Base-by-base conservation (phyloP, 2,113 vertebrate genomes). In the Chroicocephalus ridibundus region DNA sequence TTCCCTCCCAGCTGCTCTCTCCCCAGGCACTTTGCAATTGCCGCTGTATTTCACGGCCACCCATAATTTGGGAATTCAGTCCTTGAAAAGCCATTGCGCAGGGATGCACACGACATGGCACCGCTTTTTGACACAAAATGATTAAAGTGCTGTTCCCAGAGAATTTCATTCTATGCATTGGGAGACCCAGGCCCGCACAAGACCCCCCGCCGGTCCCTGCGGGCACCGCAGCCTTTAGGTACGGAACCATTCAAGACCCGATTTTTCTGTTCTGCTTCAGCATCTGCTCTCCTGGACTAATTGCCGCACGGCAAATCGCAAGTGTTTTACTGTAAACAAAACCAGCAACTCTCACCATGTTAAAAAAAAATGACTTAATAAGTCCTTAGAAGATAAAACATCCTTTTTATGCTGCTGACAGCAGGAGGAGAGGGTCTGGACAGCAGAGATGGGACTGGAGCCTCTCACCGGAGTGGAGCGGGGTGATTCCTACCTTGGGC, bases 101-200 rank as follows among this genome's bases (percentile, higher is more conserved):
- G 83, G 77, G 78, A 42, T 38, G 68, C 31, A 8, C 22, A 2
- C 0, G 3, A 20, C 31, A 2, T 0, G 36, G 58, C 54, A 27
- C n/a, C 6, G 6, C 81, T 75, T 13, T 52, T 2, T 17, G 52
- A 26, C 62, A 22, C 17, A 4, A 15, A 14, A 11, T 16, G 68
- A 47, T 62, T 19, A 8, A 29, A 75, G 27, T 1, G 3, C 32
- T 1, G 10, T 18, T 46, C 36, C 69, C 7, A 16, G 25, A 54
- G 69, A 40, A 20, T 27, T 64, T n/a, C 12, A 16, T 17, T 24
- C 4, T 1, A 9, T 0, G 32, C 17, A 2, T 0, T 3, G 46
- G 44, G 58, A 32, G 49, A 32, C 44, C 15, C 4, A 6, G 34
- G 34, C 38, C 47, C 27, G 3, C 21, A 3, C 3, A 3, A 51